Evolutionary conservation across 2,797 vertebrate species (phyloP), one percentile per base, ranked within the genome.

Genomic region (Adelosebastes latens): DNA sequence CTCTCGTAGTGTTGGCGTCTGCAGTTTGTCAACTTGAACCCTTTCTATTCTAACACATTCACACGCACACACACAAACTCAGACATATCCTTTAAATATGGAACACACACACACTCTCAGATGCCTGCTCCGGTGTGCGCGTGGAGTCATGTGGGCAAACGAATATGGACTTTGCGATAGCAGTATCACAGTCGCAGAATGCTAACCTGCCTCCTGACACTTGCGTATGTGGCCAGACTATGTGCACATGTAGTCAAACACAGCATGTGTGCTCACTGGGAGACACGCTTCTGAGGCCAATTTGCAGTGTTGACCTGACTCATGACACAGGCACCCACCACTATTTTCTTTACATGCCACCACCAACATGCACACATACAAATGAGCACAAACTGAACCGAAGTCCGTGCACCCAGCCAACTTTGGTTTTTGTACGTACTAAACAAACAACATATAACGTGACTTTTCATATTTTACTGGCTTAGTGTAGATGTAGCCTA

Each of bases 11-110:
- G 93, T 94, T 90, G 89, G 93, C 90, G 88, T 96, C 91, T 94
- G 94, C 93, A 93, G 70, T 94, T 95, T 94, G 94, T 91, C 89
- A 91, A 88, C 89, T 90, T 82, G 74, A 87, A 90, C 79, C 86
- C 79, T 90, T 92, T 92, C 73, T 91, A 82, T 86, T 91, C 81
- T 76, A 81, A 87, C 86, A 85, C 81, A 88, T 83, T 81, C 53
- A 36, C 84, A 64, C 80, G 61, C 66, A 14, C 61, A 39, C 66
- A 77, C 39, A 46, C 66, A 25, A 14, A 62, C 59, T 31, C 68
- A 82, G 80, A 86, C 34, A 56, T 87, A 85, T 72, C 71, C 77
- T 79, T 91, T 79, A 81, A 85, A 86, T 79, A 79, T 82, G 53
- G 59, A 89, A 79, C 75, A 70, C 69, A 16, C 73, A 68, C 55